These are phyloP conservation scores for Somateria mollissima DNA, from an alignment of 2,797 vertebrate genomes.

Conservation along the genomic window DNA sequence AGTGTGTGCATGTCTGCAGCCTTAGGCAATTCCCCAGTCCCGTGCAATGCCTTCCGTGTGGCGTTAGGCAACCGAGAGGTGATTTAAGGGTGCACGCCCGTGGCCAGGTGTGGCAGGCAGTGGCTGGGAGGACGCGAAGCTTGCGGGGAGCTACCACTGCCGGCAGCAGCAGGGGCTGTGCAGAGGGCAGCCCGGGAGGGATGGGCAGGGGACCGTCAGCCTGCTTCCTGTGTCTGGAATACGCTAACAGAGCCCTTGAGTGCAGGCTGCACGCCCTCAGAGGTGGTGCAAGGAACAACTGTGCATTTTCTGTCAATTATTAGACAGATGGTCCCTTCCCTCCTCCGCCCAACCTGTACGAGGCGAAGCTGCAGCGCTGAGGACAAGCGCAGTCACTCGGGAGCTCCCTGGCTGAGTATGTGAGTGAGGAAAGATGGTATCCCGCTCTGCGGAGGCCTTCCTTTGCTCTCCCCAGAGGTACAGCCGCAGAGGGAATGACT, in stretches of 20 bases:
- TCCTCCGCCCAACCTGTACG: constrained; percentile 42
- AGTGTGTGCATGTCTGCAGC: rapidly evolving
- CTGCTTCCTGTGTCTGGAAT: not conserved
- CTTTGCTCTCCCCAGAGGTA: constrained; percentile 6
- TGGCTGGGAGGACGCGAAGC: too few species aligned
- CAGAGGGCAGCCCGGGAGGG: not conserved
- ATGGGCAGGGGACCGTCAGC: not conserved
- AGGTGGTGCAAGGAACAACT: not conserved
- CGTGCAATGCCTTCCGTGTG: not conserved
- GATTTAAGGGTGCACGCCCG: constrained; percentile 42
- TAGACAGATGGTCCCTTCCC: constrained; percentile 61
- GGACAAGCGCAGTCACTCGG: not conserved
- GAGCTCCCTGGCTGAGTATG: constrained; percentile 58
- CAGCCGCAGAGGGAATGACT: constrained; percentile 22
- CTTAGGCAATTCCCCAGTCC: rapidly evolving
- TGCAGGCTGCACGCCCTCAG: not conserved
- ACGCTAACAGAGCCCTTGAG: not conserved
- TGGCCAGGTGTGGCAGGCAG: not conserved
- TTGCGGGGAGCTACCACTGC: too few species aligned
- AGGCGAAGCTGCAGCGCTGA: constrained; percentile 3
- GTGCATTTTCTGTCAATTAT: constrained; percentile 7
- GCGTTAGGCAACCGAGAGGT: constrained; percentile 1
- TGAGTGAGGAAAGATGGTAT: constrained; percentile 59
- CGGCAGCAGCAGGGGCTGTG: not conserved
- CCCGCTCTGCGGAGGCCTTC: constrained; percentile 47